Conservation (phyloP, 2,797 vertebrate genomes). For the Ctenochaetus hawaiiensis region DNA sequence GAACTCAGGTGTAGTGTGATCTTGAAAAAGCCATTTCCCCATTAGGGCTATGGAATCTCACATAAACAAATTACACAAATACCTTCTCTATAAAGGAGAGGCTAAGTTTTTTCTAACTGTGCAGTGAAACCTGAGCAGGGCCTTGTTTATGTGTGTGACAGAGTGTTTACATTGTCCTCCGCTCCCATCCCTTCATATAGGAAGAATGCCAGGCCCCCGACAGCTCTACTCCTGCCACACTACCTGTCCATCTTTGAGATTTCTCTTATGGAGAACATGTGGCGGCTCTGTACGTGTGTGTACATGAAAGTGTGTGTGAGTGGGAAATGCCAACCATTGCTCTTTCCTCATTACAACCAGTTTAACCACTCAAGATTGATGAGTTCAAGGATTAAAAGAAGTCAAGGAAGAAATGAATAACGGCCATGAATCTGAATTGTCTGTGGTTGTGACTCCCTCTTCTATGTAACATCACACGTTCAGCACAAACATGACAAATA, state of each 20-base stretch:
- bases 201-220: slow-evolving; percentile 62
- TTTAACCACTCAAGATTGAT: slow-evolving; percentile 51
- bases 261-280: slow-evolving; percentile 77
- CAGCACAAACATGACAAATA: slow-evolving; percentile 24
- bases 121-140: slow-evolving; percentile 76
- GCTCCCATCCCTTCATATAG: slow-evolving; percentile 68
- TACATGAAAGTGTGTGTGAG: background rate
- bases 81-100: slow-evolving; percentile 79
- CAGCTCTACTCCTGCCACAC: slow-evolving; percentile 70
- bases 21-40: slow-evolving; percentile 77
- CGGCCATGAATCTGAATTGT: slow-evolving; percentile 25
- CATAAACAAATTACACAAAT: slow-evolving; percentile 86
- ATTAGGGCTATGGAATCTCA: slow-evolving; percentile 78
- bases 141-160: slow-evolving; percentile 82
- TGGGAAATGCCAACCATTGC: slow-evolving; percentile 43
- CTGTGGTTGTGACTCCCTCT: slow-evolving; percentile 39
- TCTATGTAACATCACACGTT: slow-evolving; percentile 23
- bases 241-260: slow-evolving; percentile 71
- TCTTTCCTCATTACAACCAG: slow-evolving; percentile 58
- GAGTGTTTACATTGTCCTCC: slow-evolving; percentile 82
- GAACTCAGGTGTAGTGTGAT: slow-evolving; percentile 82
- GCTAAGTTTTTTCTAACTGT: slow-evolving; percentile 58
- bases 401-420: slow-evolving; percentile 24
- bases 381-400: slow-evolving; percentile 52
- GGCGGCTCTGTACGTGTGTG: slow-evolving; percentile 29